phyloP scores from a whole-genome alignment of 2,888 invertebrate genomes.

The Calephelis perditalis region DNA sequence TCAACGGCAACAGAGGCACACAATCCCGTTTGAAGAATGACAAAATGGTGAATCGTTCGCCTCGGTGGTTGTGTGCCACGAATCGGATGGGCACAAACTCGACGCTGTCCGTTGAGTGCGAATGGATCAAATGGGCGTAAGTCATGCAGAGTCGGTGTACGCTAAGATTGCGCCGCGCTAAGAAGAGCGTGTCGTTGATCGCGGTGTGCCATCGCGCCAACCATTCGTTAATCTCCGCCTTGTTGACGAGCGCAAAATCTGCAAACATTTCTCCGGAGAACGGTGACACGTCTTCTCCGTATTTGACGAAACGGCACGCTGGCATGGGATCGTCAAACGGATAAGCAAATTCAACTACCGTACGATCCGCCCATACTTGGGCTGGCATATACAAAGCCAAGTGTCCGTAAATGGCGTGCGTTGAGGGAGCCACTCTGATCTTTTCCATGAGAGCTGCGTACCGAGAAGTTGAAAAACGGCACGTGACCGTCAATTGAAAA shows the following conservation, averaged over 20 bases:
- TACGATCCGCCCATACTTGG: neutral
- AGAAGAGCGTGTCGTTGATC: neutral
- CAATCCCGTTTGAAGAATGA: conserved; percentile 1
- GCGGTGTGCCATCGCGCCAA: neutral
- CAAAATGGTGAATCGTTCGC: conserved; percentile 2
- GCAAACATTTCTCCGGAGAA: neutral
- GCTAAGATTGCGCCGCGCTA: conserved; percentile 1
- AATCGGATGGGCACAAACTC: conserved; percentile 4
- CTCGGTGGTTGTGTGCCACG: neutral
- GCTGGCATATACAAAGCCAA: no score
- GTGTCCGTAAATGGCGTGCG: no score
- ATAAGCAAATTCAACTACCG: neutral
- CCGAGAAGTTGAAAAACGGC: neutral
- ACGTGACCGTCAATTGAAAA: neutral
- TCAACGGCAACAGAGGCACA: conserved; percentile 3
- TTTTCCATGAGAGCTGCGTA: neutral
- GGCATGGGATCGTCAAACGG: conserved; percentile 2
- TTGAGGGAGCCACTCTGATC: neutral
- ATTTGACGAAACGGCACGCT: neutral
- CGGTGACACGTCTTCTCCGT: neutral
- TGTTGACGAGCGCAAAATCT: neutral
- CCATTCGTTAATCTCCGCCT: conserved; percentile 1
- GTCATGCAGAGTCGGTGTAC: conserved; percentile 5
- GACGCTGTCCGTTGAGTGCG: conserved; percentile 4
- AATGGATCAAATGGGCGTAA: neutral